A percentile compares a stretch with the other conserved stretches of the same genome.
Evolutionary conservation across 2,888 invertebrate genomes (phyloP).

Genomic region (Parascotia fuliginaria): DNA sequence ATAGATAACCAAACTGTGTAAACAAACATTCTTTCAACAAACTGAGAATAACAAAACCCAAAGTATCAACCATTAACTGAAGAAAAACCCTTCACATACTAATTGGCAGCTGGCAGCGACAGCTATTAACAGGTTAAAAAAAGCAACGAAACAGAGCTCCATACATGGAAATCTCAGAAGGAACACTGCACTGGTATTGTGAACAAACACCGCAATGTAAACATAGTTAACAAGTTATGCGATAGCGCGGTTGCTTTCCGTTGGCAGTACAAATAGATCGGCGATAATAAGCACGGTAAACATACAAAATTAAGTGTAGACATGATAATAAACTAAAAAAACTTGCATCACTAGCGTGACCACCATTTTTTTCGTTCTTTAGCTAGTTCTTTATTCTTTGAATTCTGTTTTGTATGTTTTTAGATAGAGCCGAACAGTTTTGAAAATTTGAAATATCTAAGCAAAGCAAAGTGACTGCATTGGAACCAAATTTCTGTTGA

Average conservation of each 20-base stretch:
- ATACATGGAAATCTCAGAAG: constrained; percentile 40
- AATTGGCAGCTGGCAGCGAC: constrained; percentile 37
- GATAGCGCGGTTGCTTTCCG: constrained; percentile 51
- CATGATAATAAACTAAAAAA: constrained; percentile 38
- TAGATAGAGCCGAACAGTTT: too few species aligned
- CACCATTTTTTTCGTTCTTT: neutral
- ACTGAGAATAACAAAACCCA: neutral
- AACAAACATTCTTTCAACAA: too few species aligned
- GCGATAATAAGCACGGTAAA: constrained; percentile 57
- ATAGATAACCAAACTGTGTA: constrained; percentile 1
- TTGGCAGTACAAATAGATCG: constrained; percentile 54
- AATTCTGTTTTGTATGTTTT: too few species aligned
- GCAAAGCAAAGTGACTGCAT: too few species aligned
- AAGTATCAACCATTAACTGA: neutral
- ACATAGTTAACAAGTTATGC: constrained; percentile 44
- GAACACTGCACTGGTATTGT: constrained; percentile 34
- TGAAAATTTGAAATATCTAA: too few species aligned
- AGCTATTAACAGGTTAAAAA: constrained; percentile 24
- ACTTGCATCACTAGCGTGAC: constrained; percentile 1
- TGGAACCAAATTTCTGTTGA: too few species aligned
- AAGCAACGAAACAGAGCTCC: constrained; percentile 20
- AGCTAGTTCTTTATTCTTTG: neutral
- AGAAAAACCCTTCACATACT: constrained; percentile 17
- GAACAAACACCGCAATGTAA: constrained; percentile 44
- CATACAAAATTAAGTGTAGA: constrained; percentile 48